phyloP scores from a whole-genome alignment of 1,140 invertebrate genomes.

The Paraescarpia echinospica region DNA sequence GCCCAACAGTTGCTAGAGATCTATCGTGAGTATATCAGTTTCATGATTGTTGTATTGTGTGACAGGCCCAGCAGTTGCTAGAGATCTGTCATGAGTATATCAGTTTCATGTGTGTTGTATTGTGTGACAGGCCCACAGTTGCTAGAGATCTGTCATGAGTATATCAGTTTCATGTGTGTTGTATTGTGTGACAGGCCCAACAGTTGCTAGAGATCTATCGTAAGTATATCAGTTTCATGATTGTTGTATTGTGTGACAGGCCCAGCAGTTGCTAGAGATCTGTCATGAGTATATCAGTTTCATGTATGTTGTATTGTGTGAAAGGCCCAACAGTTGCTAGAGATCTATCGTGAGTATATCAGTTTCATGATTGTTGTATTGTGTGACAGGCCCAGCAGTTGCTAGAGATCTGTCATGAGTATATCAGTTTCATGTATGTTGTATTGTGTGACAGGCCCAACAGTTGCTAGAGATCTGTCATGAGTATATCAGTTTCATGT shows the following conservation, averaged over 20 bases:
- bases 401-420: conserved; percentile 91
- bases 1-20: conserved; percentile 91
- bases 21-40: conserved; percentile 85
- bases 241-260: conserved; percentile 68
- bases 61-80: conserved; percentile 89
- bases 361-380: not conserved
- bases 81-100: conserved; percentile 95
- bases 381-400: conserved; percentile 86
- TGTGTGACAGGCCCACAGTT: conserved; percentile 86
- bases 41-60: conserved; percentile 37
- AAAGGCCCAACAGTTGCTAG: conserved; percentile 89
- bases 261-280: conserved; percentile 88
- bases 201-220: conserved; percentile 90
- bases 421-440: conserved; percentile 64
- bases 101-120: conserved; percentile 6
- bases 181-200: conserved; percentile 78
- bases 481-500: conserved; percentile 76
- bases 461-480: conserved; percentile 90
- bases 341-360: conserved; percentile 94
- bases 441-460: conserved; percentile 78
- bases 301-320: conserved; percentile 49
- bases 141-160: conserved; percentile 91
- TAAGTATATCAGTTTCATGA: conserved; percentile 76
- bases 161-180: conserved; percentile 65
- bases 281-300: conserved; percentile 85